Percentiles rank a stretch among this genome's conserved stretches.
These are phyloP conservation scores for Cepaea hortensis DNA, from an alignment of 2,888 invertebrate species.

Conservation along the genomic window DNA sequence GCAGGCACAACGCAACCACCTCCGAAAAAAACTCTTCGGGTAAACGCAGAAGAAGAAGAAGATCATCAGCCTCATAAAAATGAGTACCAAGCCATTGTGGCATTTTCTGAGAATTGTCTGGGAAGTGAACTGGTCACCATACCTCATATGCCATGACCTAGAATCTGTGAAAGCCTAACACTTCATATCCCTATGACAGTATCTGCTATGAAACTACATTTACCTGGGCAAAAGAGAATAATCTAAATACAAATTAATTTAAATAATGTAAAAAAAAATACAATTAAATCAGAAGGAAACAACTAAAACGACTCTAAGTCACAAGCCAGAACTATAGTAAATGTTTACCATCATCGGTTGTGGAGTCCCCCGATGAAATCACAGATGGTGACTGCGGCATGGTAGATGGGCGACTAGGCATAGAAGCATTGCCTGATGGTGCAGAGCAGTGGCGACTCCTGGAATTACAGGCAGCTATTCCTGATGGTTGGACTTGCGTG, in stretches of 20 bases:
- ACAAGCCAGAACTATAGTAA: neutral
- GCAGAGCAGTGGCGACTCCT: slow-evolving; percentile 68
- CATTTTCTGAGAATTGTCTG: too few species aligned
- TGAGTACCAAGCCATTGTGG: too few species aligned
- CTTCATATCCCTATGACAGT: too few species aligned
- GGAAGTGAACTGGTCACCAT: too few species aligned
- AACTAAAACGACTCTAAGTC: neutral
- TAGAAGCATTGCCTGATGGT: slow-evolving; percentile 64
- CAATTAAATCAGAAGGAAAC: neutral
- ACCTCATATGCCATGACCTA: too few species aligned
- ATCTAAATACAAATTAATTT: neutral
- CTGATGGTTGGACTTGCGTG: slow-evolving; percentile 21
- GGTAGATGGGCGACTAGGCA: slow-evolving; percentile 61
- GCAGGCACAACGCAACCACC: too few species aligned
- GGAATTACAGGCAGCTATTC: slow-evolving; percentile 12
- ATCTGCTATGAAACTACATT: too few species aligned
- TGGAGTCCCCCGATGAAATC: slow-evolving; percentile 68
- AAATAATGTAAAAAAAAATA: neutral
- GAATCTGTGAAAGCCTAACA: too few species aligned
- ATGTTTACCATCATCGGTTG: slow-evolving; percentile 60
- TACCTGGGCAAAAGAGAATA: too few species aligned
- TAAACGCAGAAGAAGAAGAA: too few species aligned
- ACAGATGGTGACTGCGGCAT: slow-evolving; percentile 68
- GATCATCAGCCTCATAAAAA: too few species aligned
- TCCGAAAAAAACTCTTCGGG: too few species aligned